phyloP scores from a whole-genome alignment of 2,797 vertebrate genomes.

The Lithobates sylvaticus region DNA sequence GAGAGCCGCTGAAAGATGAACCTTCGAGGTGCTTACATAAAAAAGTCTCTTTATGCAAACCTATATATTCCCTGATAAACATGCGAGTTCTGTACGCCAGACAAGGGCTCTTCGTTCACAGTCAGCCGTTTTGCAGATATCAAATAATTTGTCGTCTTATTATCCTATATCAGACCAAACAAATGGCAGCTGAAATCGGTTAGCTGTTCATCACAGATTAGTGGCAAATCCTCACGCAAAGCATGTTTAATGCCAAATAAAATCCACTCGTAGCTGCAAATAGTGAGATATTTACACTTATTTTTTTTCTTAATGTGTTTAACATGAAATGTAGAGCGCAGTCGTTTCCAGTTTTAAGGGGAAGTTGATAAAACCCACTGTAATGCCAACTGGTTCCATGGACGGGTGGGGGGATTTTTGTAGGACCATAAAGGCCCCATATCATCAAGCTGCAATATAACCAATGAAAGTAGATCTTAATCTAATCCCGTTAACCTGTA shows the following conservation, averaged over 20 bases:
- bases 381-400: too few species aligned
- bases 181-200: slow-evolving; percentile 74
- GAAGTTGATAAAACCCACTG: too few species aligned
- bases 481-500: too few species aligned
- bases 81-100: not conserved
- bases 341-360: not conserved
- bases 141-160: slow-evolving; percentile 78
- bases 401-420: too few species aligned
- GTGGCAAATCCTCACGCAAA: slow-evolving; percentile 63
- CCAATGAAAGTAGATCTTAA: too few species aligned
- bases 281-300: not conserved
- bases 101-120: slow-evolving; percentile 3
- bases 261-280: not conserved
- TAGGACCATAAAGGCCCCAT: too few species aligned
- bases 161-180: slow-evolving; percentile 70
- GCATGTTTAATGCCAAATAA: slow-evolving; percentile 17
- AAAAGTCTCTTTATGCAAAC: slow-evolving; percentile 50
- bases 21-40: slow-evolving; percentile 36
- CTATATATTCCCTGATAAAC: slow-evolving; percentile 52
- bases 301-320: not conserved
- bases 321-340: not conserved
- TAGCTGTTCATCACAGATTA: slow-evolving; percentile 69
- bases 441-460: too few species aligned
- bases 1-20: slow-evolving; percentile 68
- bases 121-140: slow-evolving; percentile 67